Conservation (phyloP, 2,888 invertebrate genomes). For the Pseudococcus viburni region DNA sequence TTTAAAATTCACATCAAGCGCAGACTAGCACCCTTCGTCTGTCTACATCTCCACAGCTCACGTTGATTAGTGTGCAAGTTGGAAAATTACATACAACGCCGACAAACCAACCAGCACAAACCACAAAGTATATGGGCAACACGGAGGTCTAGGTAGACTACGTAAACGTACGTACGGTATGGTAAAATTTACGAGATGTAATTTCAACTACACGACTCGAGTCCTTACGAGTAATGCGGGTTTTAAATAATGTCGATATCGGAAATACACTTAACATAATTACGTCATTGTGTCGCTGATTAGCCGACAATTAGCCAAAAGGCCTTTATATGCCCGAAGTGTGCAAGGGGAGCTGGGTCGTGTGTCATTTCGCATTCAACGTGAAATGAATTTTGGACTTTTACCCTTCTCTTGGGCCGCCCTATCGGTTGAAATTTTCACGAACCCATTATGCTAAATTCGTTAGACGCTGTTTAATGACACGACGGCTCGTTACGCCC, state of each 20-base stretch:
- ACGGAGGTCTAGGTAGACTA: background rate
- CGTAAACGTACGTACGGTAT: background rate
- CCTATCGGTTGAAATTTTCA: background rate
- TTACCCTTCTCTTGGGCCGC: background rate
- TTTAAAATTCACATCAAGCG: slow-evolving; percentile 19
- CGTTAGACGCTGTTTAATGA: slow-evolving; percentile 25
- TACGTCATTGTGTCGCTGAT: slow-evolving; percentile 43
- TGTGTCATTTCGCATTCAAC: background rate
- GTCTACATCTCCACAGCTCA: background rate
- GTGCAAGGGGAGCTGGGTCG: background rate
- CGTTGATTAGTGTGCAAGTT: slow-evolving; percentile 20
- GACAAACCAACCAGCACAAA: slow-evolving; percentile 7
- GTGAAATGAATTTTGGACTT: slow-evolving; percentile 4
- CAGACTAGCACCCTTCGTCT: background rate
- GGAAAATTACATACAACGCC: slow-evolving; percentile 11
- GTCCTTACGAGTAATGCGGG: slow-evolving; percentile 4
- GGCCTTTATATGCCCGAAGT: background rate
- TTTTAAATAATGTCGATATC: slow-evolving; percentile 37
- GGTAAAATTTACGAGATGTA: slow-evolving; percentile 32
- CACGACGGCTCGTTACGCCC: slow-evolving; percentile 4
- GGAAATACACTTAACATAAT: slow-evolving; percentile 46
- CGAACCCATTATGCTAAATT: slow-evolving; percentile 26
- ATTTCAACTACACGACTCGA: slow-evolving; percentile 4
- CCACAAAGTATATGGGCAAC: background rate
- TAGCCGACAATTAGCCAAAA: slow-evolving; percentile 39